Evolutionary conservation across 2,113 vertebrate genomes (phyloP), one percentile per base, ranked within the genome.

Genomic region (Calonectris borealis): DNA sequence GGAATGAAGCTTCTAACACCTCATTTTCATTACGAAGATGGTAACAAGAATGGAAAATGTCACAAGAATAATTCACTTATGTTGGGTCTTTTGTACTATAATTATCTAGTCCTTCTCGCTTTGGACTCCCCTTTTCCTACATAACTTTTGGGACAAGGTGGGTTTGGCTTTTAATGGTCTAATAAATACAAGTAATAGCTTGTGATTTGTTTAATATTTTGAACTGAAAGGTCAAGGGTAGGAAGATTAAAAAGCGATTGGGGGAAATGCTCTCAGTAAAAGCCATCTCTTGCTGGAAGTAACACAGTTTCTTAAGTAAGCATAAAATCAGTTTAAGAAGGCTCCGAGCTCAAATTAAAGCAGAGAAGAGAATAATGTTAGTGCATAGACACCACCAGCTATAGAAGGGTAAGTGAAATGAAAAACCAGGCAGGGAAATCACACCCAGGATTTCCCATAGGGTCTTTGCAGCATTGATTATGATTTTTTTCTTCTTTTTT

Each of bases 121-220:
- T 91, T 95, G 81, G 90, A 83, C 73, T 88, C 32, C 25, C 24
- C 15, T 84, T 95, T 93, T 93, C 48, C 77, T 85, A 15, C 26
- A n/a, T 54, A 79, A 82, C 86, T 87, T 94, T 83, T 93, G 62
- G 48, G 40, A 88, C 70, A 49, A 86, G 36, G 86, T 75, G 68
- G 65, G 34, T 90, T 95, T 81, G 76, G 55, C 76, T 97, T 97
- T 94, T 94, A 95, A 79, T 86, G 62, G 58, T 79, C 72, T 97
- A 96, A 97, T 96, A 96, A 97, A 93, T 93, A 87, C 69, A 78
- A 86, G 93, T 93, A 90, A 96, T 95, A 93, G 76, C 93, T 96
- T 96, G 88, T 92, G 94, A 96, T 93, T 94, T 96, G 86, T 95
- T 97, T 97, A 97, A 97, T 97, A 96, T 96, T 95, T 97, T 93